Percentiles rank a stretch among this genome's conserved stretches.
These are phyloP conservation scores for Apistogramma diplotaenia DNA, from an alignment of 2,113 vertebrate species.

Conservation along the genomic window DNA sequence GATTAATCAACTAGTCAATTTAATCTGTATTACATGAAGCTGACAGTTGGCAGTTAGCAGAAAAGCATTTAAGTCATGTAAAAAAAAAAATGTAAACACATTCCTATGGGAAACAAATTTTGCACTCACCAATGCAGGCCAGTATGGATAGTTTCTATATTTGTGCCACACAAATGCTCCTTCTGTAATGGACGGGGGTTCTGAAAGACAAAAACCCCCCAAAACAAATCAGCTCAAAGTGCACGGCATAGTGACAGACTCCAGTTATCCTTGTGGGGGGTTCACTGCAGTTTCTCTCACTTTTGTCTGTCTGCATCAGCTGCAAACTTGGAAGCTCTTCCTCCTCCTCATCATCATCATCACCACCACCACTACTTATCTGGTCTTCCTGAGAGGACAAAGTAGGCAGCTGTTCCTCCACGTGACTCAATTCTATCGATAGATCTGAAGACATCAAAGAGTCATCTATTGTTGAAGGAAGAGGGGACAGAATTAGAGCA, in stretches of 20 bases:
- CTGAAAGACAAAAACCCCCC: constrained; percentile 59
- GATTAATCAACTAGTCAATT: not conserved
- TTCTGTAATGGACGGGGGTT: constrained; percentile 60
- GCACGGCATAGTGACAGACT: not conserved
- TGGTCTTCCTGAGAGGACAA: constrained; percentile 46
- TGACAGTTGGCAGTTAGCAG: not conserved
- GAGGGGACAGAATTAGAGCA: constrained; percentile 6
- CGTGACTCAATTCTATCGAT: constrained; percentile 70
- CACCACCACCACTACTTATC: constrained; percentile 63
- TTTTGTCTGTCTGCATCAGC: constrained; percentile 57
- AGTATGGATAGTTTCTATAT: constrained; percentile 72
- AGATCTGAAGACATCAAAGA: constrained; percentile 68
- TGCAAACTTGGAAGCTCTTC: constrained; percentile 76
- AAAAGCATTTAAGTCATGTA: not conserved
- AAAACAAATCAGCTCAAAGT: not conserved
- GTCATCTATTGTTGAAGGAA: constrained; percentile 26
- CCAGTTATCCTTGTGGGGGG: not conserved
- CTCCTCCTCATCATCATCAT: constrained; percentile 64
- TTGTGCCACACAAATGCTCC: constrained; percentile 79
- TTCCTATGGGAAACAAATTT: not conserved
- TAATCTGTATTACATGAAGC: not conserved
- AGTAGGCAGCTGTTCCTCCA: constrained; percentile 44
- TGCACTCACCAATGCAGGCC: constrained; percentile 76
- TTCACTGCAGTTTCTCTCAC: constrained; percentile 35
- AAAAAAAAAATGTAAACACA: not conserved